A percentile compares a stretch with the other conserved stretches of the same genome.
Conservation (phyloP, 2,888 invertebrate species). For the Unio delphinus region DNA sequence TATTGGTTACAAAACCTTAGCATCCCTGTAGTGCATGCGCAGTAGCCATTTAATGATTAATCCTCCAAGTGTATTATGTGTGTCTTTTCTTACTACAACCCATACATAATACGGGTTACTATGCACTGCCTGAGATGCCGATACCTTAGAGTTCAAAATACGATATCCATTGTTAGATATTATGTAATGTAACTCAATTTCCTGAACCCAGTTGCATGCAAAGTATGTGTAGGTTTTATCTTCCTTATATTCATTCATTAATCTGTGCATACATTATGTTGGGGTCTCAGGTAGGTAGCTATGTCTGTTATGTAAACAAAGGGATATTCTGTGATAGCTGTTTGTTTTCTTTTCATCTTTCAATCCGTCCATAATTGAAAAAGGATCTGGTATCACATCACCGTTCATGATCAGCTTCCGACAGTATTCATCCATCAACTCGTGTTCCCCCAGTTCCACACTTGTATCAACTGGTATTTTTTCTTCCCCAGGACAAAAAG, state of each 20-base stretch:
- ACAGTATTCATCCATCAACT: constrained; percentile 17
- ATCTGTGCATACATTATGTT: constrained; percentile 9
- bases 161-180: constrained; percentile 6
- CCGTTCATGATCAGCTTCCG: constrained; percentile 9
- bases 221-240: constrained; percentile 31
- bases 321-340: constrained; percentile 17
- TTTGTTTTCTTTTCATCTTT: constrained; percentile 24
- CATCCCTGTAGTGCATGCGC: constrained; percentile 28
- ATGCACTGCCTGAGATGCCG: background rate
- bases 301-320: constrained; percentile 30
- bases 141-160: constrained; percentile 21
- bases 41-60: constrained; percentile 16
- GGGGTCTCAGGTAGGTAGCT: constrained; percentile 11
- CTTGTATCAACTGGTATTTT: constrained; percentile 13
- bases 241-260: constrained; percentile 30
- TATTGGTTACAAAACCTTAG: constrained; percentile 19
- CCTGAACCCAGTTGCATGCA: constrained; percentile 26
- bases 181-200: constrained; percentile 18
- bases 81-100: no score
- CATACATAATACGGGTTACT: no score
- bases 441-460: background rate
- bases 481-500: constrained; percentile 31
- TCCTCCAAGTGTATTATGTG: background rate
- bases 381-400: constrained; percentile 21
- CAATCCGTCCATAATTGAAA: constrained; percentile 13